These are phyloP conservation scores for Acestrorhynchus altus DNA, from an alignment of 2,797 vertebrate genomes.

Conservation along the genomic window DNA sequence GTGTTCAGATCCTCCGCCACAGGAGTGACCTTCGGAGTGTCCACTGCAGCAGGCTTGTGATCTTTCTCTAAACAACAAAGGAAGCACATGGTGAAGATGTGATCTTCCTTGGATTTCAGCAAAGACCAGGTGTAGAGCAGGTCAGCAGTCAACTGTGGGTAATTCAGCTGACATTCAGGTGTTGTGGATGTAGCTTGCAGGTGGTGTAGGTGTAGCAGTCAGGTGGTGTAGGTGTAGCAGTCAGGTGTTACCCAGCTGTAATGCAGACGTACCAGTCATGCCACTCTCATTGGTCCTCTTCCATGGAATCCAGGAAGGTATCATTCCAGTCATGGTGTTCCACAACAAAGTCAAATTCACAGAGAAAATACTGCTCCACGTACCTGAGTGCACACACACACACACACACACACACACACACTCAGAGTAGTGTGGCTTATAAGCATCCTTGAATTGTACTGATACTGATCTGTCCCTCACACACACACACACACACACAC, in stretches of 20 bases:
- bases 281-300: slow-evolving; percentile 62
- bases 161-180: too few species aligned
- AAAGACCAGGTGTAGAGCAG: too few species aligned
- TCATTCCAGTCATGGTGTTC: slow-evolving; percentile 68
- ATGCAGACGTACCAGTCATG: slow-evolving; percentile 68
- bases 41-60: not conserved
- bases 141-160: too few species aligned
- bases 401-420: slow-evolving; percentile 18
- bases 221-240: too few species aligned
- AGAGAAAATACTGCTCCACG: slow-evolving; percentile 88
- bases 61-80: slow-evolving; percentile 29
- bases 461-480: not conserved
- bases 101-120: too few species aligned
- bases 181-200: too few species aligned
- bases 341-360: slow-evolving; percentile 79
- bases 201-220: too few species aligned
- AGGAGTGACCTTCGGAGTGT: slow-evolving; percentile 64
- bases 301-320: slow-evolving; percentile 76
- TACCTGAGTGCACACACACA: slow-evolving; percentile 74
- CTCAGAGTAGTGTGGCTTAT: too few species aligned
- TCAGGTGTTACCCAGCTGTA: too few species aligned
- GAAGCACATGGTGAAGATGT: too few species aligned
- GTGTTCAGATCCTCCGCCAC: slow-evolving; percentile 68
- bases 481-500: not conserved
- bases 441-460: not conserved